Evolutionary conservation across 2,888 invertebrate genomes (phyloP).

Genomic region (Drosophila quinaria): DNA sequence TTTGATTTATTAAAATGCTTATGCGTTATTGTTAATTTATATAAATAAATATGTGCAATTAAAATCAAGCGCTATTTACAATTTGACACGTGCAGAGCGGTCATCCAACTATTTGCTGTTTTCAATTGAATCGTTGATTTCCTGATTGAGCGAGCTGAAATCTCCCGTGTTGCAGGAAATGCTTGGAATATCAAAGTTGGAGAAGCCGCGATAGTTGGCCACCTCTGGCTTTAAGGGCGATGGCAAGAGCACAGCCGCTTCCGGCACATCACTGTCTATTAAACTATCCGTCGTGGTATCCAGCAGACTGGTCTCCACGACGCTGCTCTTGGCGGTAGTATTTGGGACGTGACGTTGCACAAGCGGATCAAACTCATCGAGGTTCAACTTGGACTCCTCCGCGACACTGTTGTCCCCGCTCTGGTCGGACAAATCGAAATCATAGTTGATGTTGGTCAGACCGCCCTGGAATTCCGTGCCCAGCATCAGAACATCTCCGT

Average conservation of each 20-base stretch:
- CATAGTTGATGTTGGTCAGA: conserved; percentile 90
- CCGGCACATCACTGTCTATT: conserved; percentile 84
- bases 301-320: conserved; percentile 35
- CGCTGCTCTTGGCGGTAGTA: conserved; percentile 19
- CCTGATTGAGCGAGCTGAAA: conserved; percentile 82
- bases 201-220: conserved; percentile 88
- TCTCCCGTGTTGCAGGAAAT: conserved; percentile 89
- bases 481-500: conserved; percentile 87
- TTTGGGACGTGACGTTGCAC: conserved; percentile 38
- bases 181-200: conserved; percentile 88
- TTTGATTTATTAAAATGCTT: conserved; percentile 42
- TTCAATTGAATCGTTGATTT: conserved; percentile 41
- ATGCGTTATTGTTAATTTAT: conserved; percentile 25
- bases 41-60: conserved; percentile 57
- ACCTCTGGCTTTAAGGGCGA: conserved; percentile 87
- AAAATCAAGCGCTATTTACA: conserved; percentile 54
- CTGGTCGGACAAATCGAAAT: conserved; percentile 91
- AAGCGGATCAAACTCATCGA: conserved; percentile 85
- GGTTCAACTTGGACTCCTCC: conserved; percentile 86
- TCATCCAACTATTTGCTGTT: conserved; percentile 17
- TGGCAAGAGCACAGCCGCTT: conserved; percentile 86
- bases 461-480: conserved; percentile 87
- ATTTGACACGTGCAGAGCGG: conserved; percentile 9
- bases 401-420: conserved; percentile 91
- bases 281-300: conserved; percentile 72